A percentile compares a stretch with the other conserved stretches of the same genome.
phyloP scores from a whole-genome alignment of 1,140 invertebrate genomes.

The Ganaspis sp. region DNA sequence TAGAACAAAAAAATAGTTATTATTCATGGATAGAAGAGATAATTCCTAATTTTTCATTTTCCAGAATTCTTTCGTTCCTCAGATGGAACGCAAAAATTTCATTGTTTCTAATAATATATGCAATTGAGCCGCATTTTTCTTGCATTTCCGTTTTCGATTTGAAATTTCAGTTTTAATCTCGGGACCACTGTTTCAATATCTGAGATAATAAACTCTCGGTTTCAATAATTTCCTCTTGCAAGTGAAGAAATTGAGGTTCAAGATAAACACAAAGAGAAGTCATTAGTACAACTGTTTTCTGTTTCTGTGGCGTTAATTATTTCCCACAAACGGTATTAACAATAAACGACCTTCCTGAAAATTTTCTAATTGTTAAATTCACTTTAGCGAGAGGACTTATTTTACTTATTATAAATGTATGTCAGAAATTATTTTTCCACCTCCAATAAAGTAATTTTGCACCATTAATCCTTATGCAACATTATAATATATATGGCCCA shows the following conservation, averaged over 20 bases:
- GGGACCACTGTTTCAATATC: too few relatives aligned
- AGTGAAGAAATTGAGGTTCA: not conserved
- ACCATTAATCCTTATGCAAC: not conserved
- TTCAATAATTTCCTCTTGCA: not conserved
- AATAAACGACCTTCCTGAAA: slow-evolving; percentile 1
- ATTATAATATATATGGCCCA: not conserved
- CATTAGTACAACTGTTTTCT: slow-evolving; percentile 1
- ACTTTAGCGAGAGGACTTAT: not conserved
- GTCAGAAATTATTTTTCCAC: not conserved
- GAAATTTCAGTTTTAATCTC: too few relatives aligned
- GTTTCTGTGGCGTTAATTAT: slow-evolving; percentile 1
- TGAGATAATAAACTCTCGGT: not conserved
- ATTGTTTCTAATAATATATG: too few relatives aligned
- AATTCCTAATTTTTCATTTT: too few relatives aligned
- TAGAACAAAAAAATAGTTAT: too few relatives aligned
- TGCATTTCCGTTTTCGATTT: too few relatives aligned
- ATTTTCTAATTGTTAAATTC: slow-evolving; percentile 15
- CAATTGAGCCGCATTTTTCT: too few relatives aligned
- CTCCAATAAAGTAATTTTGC: slow-evolving; percentile 1
- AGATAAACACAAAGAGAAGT: slow-evolving; percentile 7
- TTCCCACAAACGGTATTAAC: slow-evolving; percentile 3
- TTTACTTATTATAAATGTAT: not conserved
- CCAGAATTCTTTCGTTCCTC: too few relatives aligned
- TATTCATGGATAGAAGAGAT: too few relatives aligned
- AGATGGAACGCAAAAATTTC: too few relatives aligned